Evolutionary conservation across 2,113 vertebrate species (phyloP).

Genomic region (Heterotis niloticus): DNA sequence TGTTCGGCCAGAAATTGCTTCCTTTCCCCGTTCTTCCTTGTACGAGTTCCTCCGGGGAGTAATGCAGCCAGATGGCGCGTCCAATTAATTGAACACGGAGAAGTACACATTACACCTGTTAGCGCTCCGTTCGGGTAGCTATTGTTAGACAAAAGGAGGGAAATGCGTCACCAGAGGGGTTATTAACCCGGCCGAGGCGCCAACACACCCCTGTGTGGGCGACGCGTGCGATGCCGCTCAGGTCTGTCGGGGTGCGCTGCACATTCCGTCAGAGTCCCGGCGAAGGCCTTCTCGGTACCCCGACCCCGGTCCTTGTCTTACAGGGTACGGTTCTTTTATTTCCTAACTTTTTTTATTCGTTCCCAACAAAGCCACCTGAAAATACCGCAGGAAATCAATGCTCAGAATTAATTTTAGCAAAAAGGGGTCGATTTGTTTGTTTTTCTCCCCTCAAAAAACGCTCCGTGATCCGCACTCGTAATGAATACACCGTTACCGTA

Average conservation of each 20-base stretch:
- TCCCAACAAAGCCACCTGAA: neutral
- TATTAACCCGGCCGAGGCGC: neutral
- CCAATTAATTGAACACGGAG: conserved; percentile 22
- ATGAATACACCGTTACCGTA: no score
- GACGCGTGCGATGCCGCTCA: neutral
- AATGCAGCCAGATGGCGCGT: conserved; percentile 4
- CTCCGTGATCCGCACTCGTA: no score
- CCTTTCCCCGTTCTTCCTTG: neutral
- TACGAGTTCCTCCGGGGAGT: neutral
- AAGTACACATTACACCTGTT: conserved; percentile 19
- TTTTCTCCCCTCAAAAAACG: no score
- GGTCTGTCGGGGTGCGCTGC: no score
- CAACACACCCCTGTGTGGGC: neutral
- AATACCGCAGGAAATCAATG: neutral
- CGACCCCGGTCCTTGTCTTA: neutral
- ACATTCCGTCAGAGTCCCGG: neutral
- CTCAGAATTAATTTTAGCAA: neutral
- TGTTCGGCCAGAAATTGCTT: neutral
- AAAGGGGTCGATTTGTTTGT: no score
- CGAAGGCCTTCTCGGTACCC: neutral
- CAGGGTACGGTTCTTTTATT: neutral
- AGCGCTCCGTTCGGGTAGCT: conserved; percentile 3
- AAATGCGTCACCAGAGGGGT: neutral
- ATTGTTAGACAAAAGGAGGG: neutral
- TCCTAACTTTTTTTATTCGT: neutral